Conservation (phyloP, 2,797 vertebrate species). For the Chelonia mydas region DNA sequence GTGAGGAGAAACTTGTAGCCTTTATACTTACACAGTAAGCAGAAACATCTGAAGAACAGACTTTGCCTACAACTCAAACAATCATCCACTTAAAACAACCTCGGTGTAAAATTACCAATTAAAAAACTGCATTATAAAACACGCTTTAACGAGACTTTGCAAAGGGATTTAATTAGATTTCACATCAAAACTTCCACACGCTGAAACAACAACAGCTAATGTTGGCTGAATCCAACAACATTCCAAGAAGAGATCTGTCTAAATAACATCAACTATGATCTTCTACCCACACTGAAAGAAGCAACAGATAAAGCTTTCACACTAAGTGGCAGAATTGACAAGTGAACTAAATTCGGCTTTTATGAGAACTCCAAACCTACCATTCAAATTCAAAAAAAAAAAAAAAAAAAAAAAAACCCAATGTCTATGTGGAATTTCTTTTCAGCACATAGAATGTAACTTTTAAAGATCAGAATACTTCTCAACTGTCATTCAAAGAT, state of each 20-base stretch:
- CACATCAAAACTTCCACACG: conserved; percentile 8
- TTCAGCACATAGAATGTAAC: conserved; percentile 34
- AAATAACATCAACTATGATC: neutral
- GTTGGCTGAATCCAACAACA: neutral
- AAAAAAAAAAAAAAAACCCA: neutral
- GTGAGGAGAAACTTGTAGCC: neutral
- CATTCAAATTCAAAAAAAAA: neutral
- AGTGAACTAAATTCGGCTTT: conserved; percentile 42
- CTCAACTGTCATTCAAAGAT: conserved; percentile 45
- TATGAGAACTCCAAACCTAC: neutral
- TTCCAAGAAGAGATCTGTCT: neutral
- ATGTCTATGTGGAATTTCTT: neutral
- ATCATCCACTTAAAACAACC: neutral
- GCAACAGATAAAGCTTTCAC: conserved; percentile 14
- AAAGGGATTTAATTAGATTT: conserved; percentile 41
- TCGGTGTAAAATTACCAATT: neutral
- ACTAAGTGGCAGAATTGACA: conserved; percentile 31
- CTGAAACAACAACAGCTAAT: neutral
- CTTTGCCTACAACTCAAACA: neutral
- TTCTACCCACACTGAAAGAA: neutral
- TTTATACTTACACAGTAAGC: neutral
- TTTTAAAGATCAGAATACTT: conserved; percentile 44
- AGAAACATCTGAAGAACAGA: neutral
- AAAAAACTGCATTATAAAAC: neutral
- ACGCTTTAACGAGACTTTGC: neutral